A percentile compares a stretch with the other conserved stretches of the same genome.
phyloP scores from a whole-genome alignment of 2,113 vertebrate species.

The Mormyrus iriodes region DNA sequence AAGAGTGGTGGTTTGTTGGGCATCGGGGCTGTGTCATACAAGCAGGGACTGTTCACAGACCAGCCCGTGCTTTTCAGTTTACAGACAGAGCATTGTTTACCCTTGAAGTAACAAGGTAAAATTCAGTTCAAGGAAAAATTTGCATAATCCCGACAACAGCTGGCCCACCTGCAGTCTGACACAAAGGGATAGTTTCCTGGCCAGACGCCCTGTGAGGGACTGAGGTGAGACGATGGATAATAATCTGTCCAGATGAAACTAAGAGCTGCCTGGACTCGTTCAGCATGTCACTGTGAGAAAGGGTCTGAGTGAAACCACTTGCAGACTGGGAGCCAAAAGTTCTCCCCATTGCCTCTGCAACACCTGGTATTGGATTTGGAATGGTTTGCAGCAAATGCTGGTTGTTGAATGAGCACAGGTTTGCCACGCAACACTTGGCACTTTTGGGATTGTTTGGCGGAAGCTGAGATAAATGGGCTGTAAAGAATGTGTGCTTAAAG shows the following conservation, averaged over 20 bases:
- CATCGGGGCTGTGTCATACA: background rate
- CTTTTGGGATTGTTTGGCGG: background rate
- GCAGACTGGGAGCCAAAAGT: background rate
- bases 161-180: background rate
- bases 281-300: background rate
- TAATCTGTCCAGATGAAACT: background rate
- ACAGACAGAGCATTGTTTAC: background rate
- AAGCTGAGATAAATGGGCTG: background rate
- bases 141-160: background rate
- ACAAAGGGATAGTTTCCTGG: background rate
- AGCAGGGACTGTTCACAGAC: background rate
- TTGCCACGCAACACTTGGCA: background rate
- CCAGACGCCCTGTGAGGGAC: background rate
- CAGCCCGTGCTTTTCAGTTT: background rate
- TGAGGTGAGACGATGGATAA: background rate
- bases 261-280: background rate
- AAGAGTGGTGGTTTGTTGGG: background rate
- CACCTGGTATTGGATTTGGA: background rate
- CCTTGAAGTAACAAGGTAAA: background rate
- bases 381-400: background rate
- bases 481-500: background rate
- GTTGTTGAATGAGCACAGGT: background rate
- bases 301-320: background rate
- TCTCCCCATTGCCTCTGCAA: background rate
- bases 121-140: background rate